These are phyloP conservation scores for Geothlypis trichas DNA, from an alignment of 2,113 vertebrate genomes.

Conservation along the genomic window DNA sequence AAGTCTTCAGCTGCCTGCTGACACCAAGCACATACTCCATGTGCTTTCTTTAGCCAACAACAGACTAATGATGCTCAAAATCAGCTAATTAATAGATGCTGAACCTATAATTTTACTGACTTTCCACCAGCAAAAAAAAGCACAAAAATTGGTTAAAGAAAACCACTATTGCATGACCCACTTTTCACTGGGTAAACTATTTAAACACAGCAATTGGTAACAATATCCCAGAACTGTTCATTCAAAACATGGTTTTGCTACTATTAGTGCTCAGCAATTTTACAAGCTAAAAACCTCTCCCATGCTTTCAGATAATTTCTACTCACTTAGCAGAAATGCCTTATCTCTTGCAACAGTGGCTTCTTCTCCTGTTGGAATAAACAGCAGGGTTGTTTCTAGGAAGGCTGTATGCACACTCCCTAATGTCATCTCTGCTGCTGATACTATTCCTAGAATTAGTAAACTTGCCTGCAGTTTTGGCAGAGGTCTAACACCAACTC, in stretches of 20 bases:
- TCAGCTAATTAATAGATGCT: not conserved
- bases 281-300: not conserved
- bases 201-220: not conserved
- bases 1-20: not conserved
- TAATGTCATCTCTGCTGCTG: not conserved
- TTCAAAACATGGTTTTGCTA: not conserved
- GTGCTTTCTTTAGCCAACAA: not conserved
- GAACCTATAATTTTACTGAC: not conserved
- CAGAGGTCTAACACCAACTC: not conserved
- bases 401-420: not conserved
- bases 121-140: not conserved
- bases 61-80: not conserved
- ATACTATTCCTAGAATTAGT: constrained; percentile 35
- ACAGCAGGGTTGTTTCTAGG: constrained; percentile 25
- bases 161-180: not conserved
- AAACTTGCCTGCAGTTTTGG: not conserved
- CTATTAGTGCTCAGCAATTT: not conserved
- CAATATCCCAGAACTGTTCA: not conserved
- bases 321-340: not conserved
- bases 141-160: not conserved
- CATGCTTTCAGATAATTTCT: not conserved
- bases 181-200: not conserved
- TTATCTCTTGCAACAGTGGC: constrained; percentile 15
- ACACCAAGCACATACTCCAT: not conserved
- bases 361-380: not conserved